Base-by-base conservation (phyloP, 2,888 invertebrate genomes). In the Pachydiplax longipennis region DNA sequence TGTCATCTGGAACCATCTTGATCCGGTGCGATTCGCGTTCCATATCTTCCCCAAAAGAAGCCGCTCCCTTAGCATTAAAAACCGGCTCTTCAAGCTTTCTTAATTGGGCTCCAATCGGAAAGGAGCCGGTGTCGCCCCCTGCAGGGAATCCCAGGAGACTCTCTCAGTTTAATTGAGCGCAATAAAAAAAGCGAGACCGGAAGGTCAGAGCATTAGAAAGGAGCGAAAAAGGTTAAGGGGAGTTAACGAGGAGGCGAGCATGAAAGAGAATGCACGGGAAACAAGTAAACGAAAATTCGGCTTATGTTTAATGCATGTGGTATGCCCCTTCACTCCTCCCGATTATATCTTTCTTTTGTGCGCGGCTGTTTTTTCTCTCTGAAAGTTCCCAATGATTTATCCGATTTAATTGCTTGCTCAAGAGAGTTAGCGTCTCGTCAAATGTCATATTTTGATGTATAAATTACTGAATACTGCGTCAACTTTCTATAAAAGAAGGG, bases 131-230 rank as follows among this genome's bases (percentile, higher is more conserved):
- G 22, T 31, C 37, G 58, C 87, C 87, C 87, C 61, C 87, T 61
- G 37, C 37, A 87, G 87, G 61, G 61, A 61, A 58, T 65, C 61
- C 61, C 37, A 37, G 58, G 37, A 87, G 61, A 37, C 87, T 87
- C n/a, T 61, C 61, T 61, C 31, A 3, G 25, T 73, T 87, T 87
- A 87, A 87, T 87, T 87, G 87, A 87, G 87, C 87, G 61, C 58
- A 61, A 87, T 37, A 87, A 87, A 87, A 87, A 61, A 83, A 35
- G 35, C 35, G 35, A 35, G 58, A 58, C 53, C 58, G 48, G 87
- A 87, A 87, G 87, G 87, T 87, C 87, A 87, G 61, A 61, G 87
- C 37, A 37, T 61, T 87, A 35, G 12, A 37, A 87, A 83, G 22
- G 58, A 35, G 12, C 31, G 31, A 5, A 58, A 83, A 83, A 83